Percentiles rank a stretch among this genome's conserved stretches.
Conservation (phyloP, 2,113 vertebrate species). For the Craseonycteris thonglongyai region DNA sequence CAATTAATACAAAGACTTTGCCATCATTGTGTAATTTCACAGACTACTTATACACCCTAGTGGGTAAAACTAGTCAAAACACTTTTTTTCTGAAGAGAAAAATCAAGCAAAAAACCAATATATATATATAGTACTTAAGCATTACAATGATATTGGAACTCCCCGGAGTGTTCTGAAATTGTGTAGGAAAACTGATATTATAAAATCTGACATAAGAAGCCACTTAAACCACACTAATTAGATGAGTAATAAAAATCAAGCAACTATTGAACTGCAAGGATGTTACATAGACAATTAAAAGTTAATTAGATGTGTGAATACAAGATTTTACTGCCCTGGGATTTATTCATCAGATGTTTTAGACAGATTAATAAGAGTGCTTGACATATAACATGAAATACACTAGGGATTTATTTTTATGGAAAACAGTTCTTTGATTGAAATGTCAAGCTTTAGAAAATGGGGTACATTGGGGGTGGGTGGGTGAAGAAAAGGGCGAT, state of each 20-base stretch:
- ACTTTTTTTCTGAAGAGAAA: conserved; percentile 1
- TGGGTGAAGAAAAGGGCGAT: background rate
- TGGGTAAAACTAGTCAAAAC: conserved; percentile 66
- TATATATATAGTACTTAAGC: background rate
- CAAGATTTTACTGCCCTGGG: background rate
- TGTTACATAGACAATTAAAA: conserved; percentile 56
- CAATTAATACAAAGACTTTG: conserved; percentile 41
- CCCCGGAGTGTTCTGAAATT: conserved; percentile 22
- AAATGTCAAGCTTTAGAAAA: background rate
- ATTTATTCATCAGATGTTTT: conserved; percentile 43
- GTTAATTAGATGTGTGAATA: conserved; percentile 56
- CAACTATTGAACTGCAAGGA: conserved; percentile 17
- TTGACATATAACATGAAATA: conserved; percentile 4
- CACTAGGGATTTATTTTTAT: conserved; percentile 18
- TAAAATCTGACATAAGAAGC: conserved; percentile 60
- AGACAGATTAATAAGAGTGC: conserved; percentile 10
- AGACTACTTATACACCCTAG: conserved; percentile 79
- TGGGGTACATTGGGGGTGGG: fast-evolving
- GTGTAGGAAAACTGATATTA: conserved; percentile 38
- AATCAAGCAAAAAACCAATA: background rate
- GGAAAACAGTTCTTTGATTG: background rate
- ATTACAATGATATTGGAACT: background rate
- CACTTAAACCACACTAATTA: conserved; percentile 56
- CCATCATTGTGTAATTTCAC: conserved; percentile 26
- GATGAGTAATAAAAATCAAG: conserved; percentile 53